These are phyloP conservation scores for Holcopasites calliopsidis DNA, from an alignment of 1,140 invertebrate genomes.

Conservation along the genomic window DNA sequence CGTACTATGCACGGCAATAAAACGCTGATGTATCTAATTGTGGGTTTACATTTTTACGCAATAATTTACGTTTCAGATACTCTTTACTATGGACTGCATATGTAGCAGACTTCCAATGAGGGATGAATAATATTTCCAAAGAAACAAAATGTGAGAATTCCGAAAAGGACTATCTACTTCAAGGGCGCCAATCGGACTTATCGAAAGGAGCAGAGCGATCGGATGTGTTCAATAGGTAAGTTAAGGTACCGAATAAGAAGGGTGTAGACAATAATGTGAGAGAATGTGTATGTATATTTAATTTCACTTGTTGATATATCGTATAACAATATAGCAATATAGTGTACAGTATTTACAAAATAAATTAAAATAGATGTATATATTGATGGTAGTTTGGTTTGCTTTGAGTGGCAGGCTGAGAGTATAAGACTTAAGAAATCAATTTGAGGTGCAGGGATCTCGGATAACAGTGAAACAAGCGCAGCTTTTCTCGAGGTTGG, in stretches of 20 bases:
- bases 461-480: constrained; percentile 53
- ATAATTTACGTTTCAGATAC: constrained; percentile 1
- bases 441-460: constrained; percentile 39
- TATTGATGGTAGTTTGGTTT: constrained; percentile 37
- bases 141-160: not conserved
- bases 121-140: not conserved
- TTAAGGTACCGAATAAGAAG: not conserved
- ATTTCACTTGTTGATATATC: constrained; percentile 51
- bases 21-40: not conserved
- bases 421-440: constrained; percentile 40
- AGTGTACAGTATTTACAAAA: constrained; percentile 69
- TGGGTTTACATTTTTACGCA: not conserved
- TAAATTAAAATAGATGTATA: constrained; percentile 64
- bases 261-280: constrained; percentile 43
- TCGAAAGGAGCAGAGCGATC: not conserved
- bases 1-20: not conserved
- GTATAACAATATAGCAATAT: constrained; percentile 62
- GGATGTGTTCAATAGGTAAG: no score
- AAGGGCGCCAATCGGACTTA: no score
- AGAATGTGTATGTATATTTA: constrained; percentile 65
- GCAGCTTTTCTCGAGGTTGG: constrained; percentile 29
- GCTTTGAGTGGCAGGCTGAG: constrained; percentile 52
- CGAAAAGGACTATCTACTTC: not conserved
- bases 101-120: no score
- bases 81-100: no score